These are phyloP conservation scores for Drosophila paracracens DNA, from an alignment of 2,888 invertebrate genomes.

Conservation along the genomic window DNA sequence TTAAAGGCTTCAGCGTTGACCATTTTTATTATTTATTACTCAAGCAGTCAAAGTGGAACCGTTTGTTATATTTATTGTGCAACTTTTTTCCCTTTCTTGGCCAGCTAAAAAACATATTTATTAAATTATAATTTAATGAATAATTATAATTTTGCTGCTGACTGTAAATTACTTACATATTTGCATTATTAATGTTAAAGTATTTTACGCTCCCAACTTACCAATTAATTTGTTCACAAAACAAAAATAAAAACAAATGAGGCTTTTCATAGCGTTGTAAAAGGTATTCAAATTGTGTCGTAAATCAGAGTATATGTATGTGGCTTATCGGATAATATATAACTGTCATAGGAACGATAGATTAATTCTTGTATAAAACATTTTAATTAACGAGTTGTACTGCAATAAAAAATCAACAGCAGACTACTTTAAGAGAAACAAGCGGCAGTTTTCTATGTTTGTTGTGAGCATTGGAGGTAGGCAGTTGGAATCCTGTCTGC, in stretches of 20 bases:
- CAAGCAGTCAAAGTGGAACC: slow-evolving; percentile 22
- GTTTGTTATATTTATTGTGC: background rate
- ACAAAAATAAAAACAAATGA: background rate
- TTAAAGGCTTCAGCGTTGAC: slow-evolving; percentile 69
- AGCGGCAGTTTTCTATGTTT: no score
- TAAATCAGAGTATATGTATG: background rate
- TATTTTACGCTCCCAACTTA: background rate
- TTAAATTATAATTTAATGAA: background rate
- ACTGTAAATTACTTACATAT: background rate
- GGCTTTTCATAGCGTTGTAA: background rate
- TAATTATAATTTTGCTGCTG: background rate
- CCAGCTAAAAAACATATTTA: background rate
- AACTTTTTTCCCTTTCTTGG: background rate
- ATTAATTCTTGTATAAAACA: background rate
- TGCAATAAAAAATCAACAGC: no score
- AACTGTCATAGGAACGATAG: background rate
- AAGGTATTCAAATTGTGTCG: background rate
- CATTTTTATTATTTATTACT: slow-evolving; percentile 68
- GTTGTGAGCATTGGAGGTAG: no score
- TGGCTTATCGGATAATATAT: background rate
- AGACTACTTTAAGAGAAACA: background rate
- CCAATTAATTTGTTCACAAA: background rate
- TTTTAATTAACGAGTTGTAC: no score
- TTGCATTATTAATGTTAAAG: background rate
- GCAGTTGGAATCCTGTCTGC: background rate